Evolutionary conservation across 2,797 vertebrate genomes (phyloP).

Genomic region (Chaetodon trifasciatus): DNA sequence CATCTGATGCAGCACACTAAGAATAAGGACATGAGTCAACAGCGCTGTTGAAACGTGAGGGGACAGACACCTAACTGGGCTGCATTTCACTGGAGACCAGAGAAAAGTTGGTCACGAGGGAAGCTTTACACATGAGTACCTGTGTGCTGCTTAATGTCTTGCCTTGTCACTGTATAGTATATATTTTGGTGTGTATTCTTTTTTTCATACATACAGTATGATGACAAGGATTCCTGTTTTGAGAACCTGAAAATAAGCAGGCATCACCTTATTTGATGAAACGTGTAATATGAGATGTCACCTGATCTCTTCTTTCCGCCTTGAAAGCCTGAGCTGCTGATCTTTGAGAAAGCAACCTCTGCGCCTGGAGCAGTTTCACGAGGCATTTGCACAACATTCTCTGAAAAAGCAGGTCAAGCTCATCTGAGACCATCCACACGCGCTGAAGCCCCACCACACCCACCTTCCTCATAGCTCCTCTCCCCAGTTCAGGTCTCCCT

Average conservation of each 20-base stretch:
- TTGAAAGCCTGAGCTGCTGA: slow-evolving; percentile 26
- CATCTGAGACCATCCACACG: slow-evolving; percentile 56
- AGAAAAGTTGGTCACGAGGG: slow-evolving; percentile 11
- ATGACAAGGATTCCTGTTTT: not conserved
- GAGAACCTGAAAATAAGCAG: not conserved
- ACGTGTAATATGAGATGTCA: slow-evolving; percentile 30
- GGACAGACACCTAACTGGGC: slow-evolving; percentile 36
- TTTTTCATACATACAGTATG: not conserved
- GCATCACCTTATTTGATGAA: slow-evolving; percentile 6
- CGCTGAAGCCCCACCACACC: slow-evolving; percentile 33
- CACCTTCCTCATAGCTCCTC: slow-evolving; percentile 21
- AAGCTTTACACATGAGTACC: not conserved
- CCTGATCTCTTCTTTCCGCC: slow-evolving; percentile 15
- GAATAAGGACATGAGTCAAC: slow-evolving; percentile 72
- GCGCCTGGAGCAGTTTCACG: slow-evolving; percentile 42
- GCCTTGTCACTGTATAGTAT: not conserved
- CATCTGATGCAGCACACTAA: slow-evolving; percentile 64
- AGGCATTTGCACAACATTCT: slow-evolving; percentile 52
- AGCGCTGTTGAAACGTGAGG: slow-evolving; percentile 44
- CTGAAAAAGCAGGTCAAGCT: slow-evolving; percentile 70
- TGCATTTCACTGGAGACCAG: slow-evolving; percentile 41
- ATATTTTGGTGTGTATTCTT: not conserved
- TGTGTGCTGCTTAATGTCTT: not conserved
- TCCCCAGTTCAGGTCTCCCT: slow-evolving; percentile 49
- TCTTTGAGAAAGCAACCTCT: slow-evolving; percentile 37